Conservation (phyloP, 2,888 invertebrate genomes). For the Heliconius ethilla region DNA sequence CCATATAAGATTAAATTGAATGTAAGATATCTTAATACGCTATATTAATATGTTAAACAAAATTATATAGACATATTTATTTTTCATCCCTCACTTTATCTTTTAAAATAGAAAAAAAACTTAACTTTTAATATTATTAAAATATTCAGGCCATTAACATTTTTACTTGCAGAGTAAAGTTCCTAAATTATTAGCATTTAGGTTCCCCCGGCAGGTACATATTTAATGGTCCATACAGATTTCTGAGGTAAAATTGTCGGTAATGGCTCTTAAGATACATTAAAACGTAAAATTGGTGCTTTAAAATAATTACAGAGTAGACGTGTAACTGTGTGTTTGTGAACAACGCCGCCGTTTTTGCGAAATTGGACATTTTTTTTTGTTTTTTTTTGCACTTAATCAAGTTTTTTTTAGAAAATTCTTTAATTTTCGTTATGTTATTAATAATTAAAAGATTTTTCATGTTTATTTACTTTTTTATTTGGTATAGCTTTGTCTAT, state of each 20-base stretch:
- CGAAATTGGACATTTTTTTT: slow-evolving; percentile 21
- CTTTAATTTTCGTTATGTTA: no score
- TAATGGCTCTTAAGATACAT: slow-evolving; percentile 51
- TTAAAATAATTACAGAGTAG: slow-evolving; percentile 34
- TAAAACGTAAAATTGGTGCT: slow-evolving; percentile 49
- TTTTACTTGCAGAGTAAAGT: slow-evolving; percentile 6
- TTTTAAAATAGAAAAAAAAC: no score
- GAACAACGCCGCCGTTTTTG: slow-evolving; percentile 12
- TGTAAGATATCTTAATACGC: background rate
- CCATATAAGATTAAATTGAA: no score
- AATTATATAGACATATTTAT: background rate
- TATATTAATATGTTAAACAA: background rate
- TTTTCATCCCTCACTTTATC: background rate
- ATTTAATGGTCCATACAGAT: slow-evolving; percentile 54
- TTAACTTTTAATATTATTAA: background rate
- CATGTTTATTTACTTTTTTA: no score
- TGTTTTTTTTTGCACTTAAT: background rate
- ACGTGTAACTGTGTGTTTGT: slow-evolving; percentile 25
- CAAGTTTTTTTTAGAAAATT: no score
- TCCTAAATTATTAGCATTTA: slow-evolving; percentile 45
- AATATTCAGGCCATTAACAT: slow-evolving; percentile 7
- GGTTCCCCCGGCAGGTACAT: slow-evolving; percentile 47
- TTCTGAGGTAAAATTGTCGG: slow-evolving; percentile 52
- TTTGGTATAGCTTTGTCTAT: no score
- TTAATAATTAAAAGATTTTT: no score